Evolutionary conservation across 2,888 invertebrate genomes (phyloP), one percentile per base, ranked within the genome.

Genomic region (Patella ulyssiponensis): DNA sequence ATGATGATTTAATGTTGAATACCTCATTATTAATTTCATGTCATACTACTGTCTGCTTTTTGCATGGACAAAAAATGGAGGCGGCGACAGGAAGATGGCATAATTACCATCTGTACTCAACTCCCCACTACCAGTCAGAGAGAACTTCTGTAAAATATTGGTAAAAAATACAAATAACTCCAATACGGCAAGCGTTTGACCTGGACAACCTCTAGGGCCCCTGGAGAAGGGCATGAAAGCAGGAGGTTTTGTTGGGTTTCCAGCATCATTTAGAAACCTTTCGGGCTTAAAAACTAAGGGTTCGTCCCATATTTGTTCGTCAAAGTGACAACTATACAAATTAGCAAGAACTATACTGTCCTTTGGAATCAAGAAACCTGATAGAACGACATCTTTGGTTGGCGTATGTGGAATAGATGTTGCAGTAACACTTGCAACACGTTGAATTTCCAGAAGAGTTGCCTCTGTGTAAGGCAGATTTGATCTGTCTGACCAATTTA

Each of bases 161-260:
- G 81, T 69, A 52, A 86, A 78, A 74, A 82, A 85, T 17, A 86
- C 12, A 44, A 85, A 82, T 17, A 88, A 44, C 77, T 87, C 85
- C 73, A 79, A 73, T 23, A 75, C 79, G 27, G 81, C 83, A 20
- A 88, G 73, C 20, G 73, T 72, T 76, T 87, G 86, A 3, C 87
- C 87, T 14, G 82, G 71, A 69, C 87, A 87, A 23, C 77, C 56
- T 27, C 87, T 75, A 51, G 78, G 77, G 2, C 87, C 87, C 69
- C 79, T 53, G 7, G 84, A 81, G 73, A 79, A 86, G 20, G 80
- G 77, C 20, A 81, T 64, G 77, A 84, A 81, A 15, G 27, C 74
- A 20, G 80, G 80, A 12, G 51, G 58, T 54, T 74, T n/a, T 12
- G 69, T 53, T 3, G 69, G 14, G 17, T 75, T 54, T 11, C 75